A percentile compares a stretch with the other conserved stretches of the same genome.
phyloP scores from a whole-genome alignment of 2,113 vertebrate species.

The Falcunculus frontatus region DNA sequence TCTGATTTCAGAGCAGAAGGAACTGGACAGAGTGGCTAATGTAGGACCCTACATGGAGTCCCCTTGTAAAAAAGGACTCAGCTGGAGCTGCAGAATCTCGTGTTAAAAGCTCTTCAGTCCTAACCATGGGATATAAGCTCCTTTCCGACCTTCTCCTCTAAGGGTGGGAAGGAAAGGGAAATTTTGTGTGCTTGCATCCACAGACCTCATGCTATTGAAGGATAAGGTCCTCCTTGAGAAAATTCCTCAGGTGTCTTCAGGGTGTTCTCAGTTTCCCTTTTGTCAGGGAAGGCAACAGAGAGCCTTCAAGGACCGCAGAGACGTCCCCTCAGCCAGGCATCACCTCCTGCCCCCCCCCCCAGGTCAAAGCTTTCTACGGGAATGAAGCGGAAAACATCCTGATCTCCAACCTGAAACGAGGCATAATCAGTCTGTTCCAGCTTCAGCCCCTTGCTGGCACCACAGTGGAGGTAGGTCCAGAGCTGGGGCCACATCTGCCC shows the following conservation, averaged over 20 bases:
- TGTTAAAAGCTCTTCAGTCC: neutral
- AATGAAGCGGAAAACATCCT: neutral
- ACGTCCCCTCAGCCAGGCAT: rapidly evolving
- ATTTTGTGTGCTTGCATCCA: neutral
- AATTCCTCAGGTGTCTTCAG: neutral
- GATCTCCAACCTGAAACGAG: slow-evolving; percentile 55
- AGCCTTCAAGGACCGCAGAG: neutral
- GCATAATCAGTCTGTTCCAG: slow-evolving; percentile 52
- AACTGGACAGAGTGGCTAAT: neutral
- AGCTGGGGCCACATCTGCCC: neutral
- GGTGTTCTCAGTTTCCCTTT: neutral
- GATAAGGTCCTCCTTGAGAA: neutral
- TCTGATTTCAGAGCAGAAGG: neutral
- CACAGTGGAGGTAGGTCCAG: slow-evolving; percentile 21
- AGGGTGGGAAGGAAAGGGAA: neutral
- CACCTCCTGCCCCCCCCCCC: neutral
- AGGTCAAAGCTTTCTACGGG: slow-evolving; percentile 41
- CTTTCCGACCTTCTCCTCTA: neutral
- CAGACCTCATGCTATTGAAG: neutral
- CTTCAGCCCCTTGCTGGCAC: slow-evolving; percentile 3
- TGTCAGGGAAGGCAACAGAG: neutral
- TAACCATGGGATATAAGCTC: neutral
- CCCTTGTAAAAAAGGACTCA: neutral
- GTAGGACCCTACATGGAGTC: neutral
- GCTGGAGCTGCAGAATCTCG: neutral